Base-by-base conservation (phyloP, 2,888 invertebrate genomes). In the Prosapia bicincta region DNA sequence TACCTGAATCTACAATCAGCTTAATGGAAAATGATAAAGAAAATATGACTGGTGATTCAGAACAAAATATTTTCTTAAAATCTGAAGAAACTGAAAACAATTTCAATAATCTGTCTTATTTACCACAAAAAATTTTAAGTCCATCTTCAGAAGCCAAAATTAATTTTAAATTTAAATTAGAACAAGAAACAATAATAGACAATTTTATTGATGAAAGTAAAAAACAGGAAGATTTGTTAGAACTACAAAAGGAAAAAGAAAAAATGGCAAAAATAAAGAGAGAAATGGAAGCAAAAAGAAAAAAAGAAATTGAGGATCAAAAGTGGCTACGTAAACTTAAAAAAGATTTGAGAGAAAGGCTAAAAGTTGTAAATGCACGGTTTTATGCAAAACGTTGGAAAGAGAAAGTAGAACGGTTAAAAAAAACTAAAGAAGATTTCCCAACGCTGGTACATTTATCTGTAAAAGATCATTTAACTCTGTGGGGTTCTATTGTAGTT, bases 361-460 rank as follows among this genome's bases (percentile, higher is more conserved):
- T 78, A 76, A 75, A 80, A 79, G 75, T 79, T 28, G 77, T 77
- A 79, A 76, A 67, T 76, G 77, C 82, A 83, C 75, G 78, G 81
- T 77, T 81, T 79, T 78, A 78, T 73, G 78, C 78, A 69, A 28
- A 76, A 67, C 69, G 67, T 25, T 80, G 80, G 80, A 79, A 77
- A 76, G 71, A 77, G 38, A 70, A 79, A 74, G 77, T 79, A 66
- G 71, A 80, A 71, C 76, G 75, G 75, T 69, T 79, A 10, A 85
- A 85, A 78, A 81, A 85, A 24, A 88, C 87, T 79, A 85, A 88
- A 7, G 85, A 86, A 77, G 86, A 76, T 23, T 77, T 79, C 71
- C 75, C 78, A 9, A 25, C 78, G 10, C 26, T 79, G 0, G 23
- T 76, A 7, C 74, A 77, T 26, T 70, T 80, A 26, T 67, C 79